Conservation (phyloP, 1,140 invertebrate species). For the Homarus americanus region DNA sequence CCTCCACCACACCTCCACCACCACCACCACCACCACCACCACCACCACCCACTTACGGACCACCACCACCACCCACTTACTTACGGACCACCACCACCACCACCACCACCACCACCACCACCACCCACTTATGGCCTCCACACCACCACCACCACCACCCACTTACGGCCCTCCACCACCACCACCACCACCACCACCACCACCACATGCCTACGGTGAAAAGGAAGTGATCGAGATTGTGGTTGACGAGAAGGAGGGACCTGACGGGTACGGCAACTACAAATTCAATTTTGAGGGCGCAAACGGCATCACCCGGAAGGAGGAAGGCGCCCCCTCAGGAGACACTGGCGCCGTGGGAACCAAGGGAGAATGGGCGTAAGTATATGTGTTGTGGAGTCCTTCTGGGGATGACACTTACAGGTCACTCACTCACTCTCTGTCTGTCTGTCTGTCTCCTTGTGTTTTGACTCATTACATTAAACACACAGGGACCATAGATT, state of each 20-base stretch:
- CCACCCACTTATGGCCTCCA: not conserved
- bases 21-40: not conserved
- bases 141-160: not conserved
- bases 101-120: not conserved
- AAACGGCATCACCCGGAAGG: not conserved
- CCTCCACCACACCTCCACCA: no score
- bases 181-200: not conserved
- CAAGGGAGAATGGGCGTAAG: conserved; percentile 8
- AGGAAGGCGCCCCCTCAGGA: not conserved
- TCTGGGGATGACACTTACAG: no score
- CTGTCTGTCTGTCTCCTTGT: no score
- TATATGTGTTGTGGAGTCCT: no score
- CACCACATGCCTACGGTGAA: not conserved
- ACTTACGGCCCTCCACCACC: not conserved
- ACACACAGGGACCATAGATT: no score
- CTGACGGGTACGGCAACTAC: not conserved
- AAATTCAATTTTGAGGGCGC: not conserved
- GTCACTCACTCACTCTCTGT: no score
- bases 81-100: not conserved
- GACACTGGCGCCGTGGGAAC: not conserved
- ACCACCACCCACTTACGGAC: not conserved
- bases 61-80: no score
- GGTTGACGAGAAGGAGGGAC: not conserved
- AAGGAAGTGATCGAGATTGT: not conserved
- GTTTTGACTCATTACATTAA: no score